Conservation (phyloP, 2,113 vertebrate genomes). For the Lepidothrix coronata region DNA sequence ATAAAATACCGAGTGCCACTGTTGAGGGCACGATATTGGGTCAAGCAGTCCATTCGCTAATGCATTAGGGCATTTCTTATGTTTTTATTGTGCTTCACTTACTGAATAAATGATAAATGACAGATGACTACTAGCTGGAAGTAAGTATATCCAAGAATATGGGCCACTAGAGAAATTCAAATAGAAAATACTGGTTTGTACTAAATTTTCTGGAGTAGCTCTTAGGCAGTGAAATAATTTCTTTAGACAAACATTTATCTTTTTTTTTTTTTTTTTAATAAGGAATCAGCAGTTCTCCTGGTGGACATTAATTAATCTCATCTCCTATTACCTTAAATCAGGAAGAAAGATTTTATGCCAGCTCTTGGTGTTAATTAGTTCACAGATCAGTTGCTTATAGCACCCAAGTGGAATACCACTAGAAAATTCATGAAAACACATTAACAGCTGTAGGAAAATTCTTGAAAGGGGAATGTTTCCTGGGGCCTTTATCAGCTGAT, state of each 20-base stretch:
- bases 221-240: not conserved
- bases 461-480: not conserved
- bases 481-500: not conserved
- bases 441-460: not conserved
- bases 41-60: not conserved
- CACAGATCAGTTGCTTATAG: not conserved
- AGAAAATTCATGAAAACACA: not conserved
- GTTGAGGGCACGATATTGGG: not conserved
- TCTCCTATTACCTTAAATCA: not conserved
- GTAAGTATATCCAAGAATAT: not conserved
- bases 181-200: not conserved
- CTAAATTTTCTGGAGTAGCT: not conserved
- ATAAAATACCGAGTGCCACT: not conserved
- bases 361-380: not conserved
- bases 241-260: not conserved
- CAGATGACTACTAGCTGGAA: not conserved
- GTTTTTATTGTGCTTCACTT: not conserved
- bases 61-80: not conserved
- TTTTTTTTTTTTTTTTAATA: not conserved
- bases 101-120: not conserved
- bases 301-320: not conserved
- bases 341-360: not conserved
- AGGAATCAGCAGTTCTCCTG: not conserved
- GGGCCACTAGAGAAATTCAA: not conserved
- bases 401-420: not conserved